phyloP scores from a whole-genome alignment of 2,797 vertebrate species.

The Acrossocheilus wenchowensis region DNA sequence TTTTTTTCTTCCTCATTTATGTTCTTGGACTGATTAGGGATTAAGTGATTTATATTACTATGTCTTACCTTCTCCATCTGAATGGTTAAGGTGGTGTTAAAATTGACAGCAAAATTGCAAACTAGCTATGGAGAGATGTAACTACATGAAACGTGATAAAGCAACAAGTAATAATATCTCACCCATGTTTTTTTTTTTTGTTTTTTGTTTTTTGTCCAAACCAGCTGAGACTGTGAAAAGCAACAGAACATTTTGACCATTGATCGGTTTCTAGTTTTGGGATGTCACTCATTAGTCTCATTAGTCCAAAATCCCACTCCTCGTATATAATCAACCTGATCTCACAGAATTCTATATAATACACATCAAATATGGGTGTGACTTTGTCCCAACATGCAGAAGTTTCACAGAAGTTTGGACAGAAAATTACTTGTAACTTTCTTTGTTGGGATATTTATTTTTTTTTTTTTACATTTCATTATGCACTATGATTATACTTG shows the following conservation, averaged over 20 bases:
- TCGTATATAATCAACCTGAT: not conserved
- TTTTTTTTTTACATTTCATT: slow-evolving; percentile 38
- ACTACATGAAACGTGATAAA: slow-evolving; percentile 12
- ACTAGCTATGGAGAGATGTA: not conserved
- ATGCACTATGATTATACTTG: slow-evolving; percentile 48
- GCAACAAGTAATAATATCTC: not conserved
- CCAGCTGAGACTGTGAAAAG: not conserved
- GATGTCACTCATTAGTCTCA: not conserved
- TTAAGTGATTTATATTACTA: not conserved
- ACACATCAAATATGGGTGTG: not conserved
- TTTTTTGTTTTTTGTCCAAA: not conserved
- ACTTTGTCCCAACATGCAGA: not conserved
- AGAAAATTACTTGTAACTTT: slow-evolving; percentile 4
- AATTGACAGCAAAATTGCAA: not conserved
- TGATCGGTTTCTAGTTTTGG: not conserved
- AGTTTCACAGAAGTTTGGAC: not conserved
- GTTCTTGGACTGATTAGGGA: not conserved
- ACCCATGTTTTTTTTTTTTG: not conserved
- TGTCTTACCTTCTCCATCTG: not conserved
- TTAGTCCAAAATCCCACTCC: not conserved
- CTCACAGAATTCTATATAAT: too few species aligned
- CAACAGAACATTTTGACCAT: not conserved
- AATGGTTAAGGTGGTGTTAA: not conserved
- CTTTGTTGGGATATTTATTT: slow-evolving; percentile 10
- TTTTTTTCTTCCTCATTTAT: not conserved